Conservation (phyloP, 2,888 invertebrate genomes). For the Venustoraphidia nigricollis region DNA sequence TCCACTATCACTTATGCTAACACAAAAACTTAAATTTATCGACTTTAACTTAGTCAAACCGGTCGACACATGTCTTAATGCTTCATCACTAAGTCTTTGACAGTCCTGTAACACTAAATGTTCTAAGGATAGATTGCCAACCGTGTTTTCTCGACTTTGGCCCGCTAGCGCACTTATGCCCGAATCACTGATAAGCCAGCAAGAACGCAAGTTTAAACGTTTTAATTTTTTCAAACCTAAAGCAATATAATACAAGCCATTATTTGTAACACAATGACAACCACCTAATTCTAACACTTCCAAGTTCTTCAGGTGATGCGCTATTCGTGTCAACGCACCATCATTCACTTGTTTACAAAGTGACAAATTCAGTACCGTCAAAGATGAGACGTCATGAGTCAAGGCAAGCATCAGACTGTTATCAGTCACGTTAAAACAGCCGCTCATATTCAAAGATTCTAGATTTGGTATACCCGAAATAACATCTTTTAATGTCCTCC, state of each 20-base stretch:
- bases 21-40: constrained; percentile 88
- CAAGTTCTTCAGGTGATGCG: constrained; percentile 69
- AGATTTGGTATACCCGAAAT: constrained; percentile 73
- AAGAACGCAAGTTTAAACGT: constrained; percentile 75
- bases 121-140: constrained; percentile 64
- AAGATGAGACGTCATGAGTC: constrained; percentile 53
- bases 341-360: constrained; percentile 94
- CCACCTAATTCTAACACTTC: constrained; percentile 82
- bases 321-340: constrained; percentile 69
- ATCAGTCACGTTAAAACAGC: constrained; percentile 88
- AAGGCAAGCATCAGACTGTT: constrained; percentile 71
- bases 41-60: constrained; percentile 69
- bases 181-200: constrained; percentile 82
- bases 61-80: constrained; percentile 67
- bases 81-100: constrained; percentile 84
- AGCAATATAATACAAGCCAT: constrained; percentile 70
- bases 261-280: constrained; percentile 81
- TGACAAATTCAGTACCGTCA: constrained; percentile 73
- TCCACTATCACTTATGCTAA: constrained; percentile 86
- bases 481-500: constrained; percentile 70
- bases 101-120: constrained; percentile 86
- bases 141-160: constrained; percentile 42
- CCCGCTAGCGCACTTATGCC: constrained; percentile 79
- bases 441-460: constrained; percentile 77
- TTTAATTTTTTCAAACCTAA: constrained; percentile 76